These are phyloP conservation scores for Hanleya hanleyi DNA, from an alignment of 2,888 invertebrate genomes.

Conservation along the genomic window DNA sequence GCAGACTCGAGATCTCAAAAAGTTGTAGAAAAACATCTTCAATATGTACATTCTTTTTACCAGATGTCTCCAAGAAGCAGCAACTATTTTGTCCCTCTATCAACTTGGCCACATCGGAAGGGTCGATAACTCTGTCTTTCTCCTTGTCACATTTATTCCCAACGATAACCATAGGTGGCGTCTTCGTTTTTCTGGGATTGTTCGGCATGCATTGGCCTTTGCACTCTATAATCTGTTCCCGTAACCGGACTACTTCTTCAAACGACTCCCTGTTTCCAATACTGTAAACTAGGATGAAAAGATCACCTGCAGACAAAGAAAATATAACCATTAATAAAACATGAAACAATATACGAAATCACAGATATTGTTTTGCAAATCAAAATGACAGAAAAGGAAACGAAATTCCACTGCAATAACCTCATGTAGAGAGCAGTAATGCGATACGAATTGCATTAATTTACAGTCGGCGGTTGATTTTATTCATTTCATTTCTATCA, in stretches of 20 bases:
- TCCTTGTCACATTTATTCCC: slow-evolving; percentile 92
- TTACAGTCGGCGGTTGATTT: too few relatives aligned
- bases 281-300: slow-evolving; percentile 69
- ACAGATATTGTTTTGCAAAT: too few relatives aligned
- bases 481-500: too few relatives aligned
- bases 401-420: too few relatives aligned
- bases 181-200: slow-evolving; percentile 67
- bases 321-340: too few relatives aligned
- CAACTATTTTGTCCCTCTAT: slow-evolving; percentile 86
- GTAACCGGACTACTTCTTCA: slow-evolving; percentile 65
- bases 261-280: slow-evolving; percentile 69
- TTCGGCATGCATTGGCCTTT: slow-evolving; percentile 74
- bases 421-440: too few relatives aligned
- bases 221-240: slow-evolving; percentile 68
- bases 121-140: slow-evolving; percentile 81
- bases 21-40: slow-evolving; percentile 90
- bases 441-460: too few relatives aligned
- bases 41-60: slow-evolving; percentile 85
- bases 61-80: slow-evolving; percentile 88
- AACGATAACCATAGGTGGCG: slow-evolving; percentile 88
- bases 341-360: too few relatives aligned
- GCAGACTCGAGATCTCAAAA: slow-evolving; percentile 87
- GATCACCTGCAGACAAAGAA: slow-evolving; percentile 76
- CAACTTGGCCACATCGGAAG: slow-evolving; percentile 85
- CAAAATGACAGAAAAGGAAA: too few relatives aligned